These are phyloP conservation scores for Aphaenogaster rudis DNA, from an alignment of 1,140 invertebrate genomes.

Conservation along the genomic window DNA sequence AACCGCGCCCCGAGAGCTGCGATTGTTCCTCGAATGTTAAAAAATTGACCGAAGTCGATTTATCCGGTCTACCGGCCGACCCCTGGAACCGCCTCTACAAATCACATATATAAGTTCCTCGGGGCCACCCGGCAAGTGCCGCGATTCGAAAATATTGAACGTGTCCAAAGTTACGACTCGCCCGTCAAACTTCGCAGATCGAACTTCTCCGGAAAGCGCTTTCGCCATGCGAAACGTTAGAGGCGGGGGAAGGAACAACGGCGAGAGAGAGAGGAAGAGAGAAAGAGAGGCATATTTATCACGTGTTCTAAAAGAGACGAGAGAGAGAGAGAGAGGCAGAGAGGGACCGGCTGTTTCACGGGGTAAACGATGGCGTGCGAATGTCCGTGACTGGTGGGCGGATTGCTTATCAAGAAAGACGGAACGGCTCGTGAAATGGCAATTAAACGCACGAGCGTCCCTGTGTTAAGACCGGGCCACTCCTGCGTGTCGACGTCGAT, in stretches of 20 bases:
- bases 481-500: slow-evolving; percentile 58
- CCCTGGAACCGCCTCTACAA: slow-evolving; percentile 47
- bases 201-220: slow-evolving; percentile 64
- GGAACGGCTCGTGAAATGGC: slow-evolving; percentile 51
- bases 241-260: background rate
- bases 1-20: background rate
- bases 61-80: slow-evolving; percentile 40
- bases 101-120: slow-evolving; percentile 73
- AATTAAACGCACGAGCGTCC: slow-evolving; percentile 68
- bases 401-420: slow-evolving; percentile 64
- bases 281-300: slow-evolving; percentile 5
- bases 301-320: background rate
- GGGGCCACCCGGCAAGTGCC: slow-evolving; percentile 13
- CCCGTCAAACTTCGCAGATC: slow-evolving; percentile 73
- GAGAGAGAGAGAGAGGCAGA: background rate
- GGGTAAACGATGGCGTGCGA: slow-evolving; percentile 57
- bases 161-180: slow-evolving; percentile 69
- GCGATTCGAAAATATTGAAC: slow-evolving; percentile 75
- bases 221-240: background rate
- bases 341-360: slow-evolving; percentile 14
- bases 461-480: slow-evolving; percentile 43
- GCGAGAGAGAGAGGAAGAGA: background rate
- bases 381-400: slow-evolving; percentile 53
- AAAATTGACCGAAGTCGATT: slow-evolving; percentile 70
- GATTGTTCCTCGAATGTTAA: slow-evolving; percentile 67